Evolutionary conservation across 1,140 invertebrate genomes (phyloP), one percentile per base, ranked within the genome.

Genomic region (Delia radicum): DNA sequence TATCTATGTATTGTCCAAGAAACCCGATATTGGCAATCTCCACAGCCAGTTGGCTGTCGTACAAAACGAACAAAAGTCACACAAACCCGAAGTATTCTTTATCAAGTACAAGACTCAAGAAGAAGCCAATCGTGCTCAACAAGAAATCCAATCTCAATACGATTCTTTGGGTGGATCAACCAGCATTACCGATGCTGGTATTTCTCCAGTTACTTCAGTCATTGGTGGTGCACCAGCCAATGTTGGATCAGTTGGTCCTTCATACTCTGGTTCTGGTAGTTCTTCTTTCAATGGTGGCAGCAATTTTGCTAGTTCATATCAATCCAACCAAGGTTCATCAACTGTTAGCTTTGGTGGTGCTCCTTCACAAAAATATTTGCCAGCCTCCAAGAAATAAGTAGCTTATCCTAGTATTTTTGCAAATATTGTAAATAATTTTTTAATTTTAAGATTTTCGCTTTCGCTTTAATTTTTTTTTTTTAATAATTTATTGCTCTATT

Each of bases 1-100:
- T 75, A 94, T 95, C 78, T 95, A 95, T 85, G 94, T 95, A 18
- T 88, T 95, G 75, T 92, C 94, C 13, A 94, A 95, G 88, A 94
- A 85, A 75, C 81, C 83, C 74, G 83, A 85, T 24, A 77, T 84
- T n/a, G 76, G 78, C 7, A 82, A 85, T 46, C 79, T 85, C 55
- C 83, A 85, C 42, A 81, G 81, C 63, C 83, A 85, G 65, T 76
- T 85, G 78, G 79, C 81, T 48, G 76, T 81, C n/a, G 78, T 76
- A 31, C 83, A 85, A 76, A 77, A 77, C 37, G 81, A 85, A 46
- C 73, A 78, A 15, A 85, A 83, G 77, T 77, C 77, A 88, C 91
- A 72, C 89, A 93, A 93, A 86, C 91, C 91, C 10, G 91, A 93
- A 86, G 92, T 93, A 3, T 93, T 92, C 88, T 93, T 93, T 85